phyloP scores from a whole-genome alignment of 2,888 invertebrate genomes.

The Nemotelus pantherinus region DNA sequence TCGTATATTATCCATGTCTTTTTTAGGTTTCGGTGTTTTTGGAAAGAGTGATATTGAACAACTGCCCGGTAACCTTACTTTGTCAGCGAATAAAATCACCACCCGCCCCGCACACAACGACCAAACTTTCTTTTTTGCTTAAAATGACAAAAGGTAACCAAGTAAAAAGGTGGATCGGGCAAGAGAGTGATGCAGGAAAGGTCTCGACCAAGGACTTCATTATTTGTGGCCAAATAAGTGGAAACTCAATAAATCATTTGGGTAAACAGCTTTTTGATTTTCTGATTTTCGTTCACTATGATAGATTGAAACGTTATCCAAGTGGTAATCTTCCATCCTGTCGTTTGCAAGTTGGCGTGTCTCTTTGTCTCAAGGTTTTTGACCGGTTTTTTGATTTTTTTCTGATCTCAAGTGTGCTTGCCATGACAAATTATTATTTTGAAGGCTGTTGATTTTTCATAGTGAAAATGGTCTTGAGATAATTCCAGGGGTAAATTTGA shows the following conservation, averaged over 20 bases:
- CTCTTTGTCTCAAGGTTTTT: slow-evolving; percentile 3
- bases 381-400: slow-evolving; percentile 6
- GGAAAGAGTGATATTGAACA: neutral
- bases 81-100: too few relatives aligned
- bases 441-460: slow-evolving; percentile 26
- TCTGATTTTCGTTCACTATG: slow-evolving; percentile 27
- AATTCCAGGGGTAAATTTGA: too few relatives aligned
- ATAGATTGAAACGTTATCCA: slow-evolving; percentile 41
- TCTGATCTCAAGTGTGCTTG: slow-evolving; percentile 17
- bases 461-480: neutral
- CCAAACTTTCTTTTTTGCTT: neutral
- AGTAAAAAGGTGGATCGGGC: slow-evolving; percentile 20
- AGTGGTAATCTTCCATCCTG: slow-evolving; percentile 17
- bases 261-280: slow-evolving; percentile 45
- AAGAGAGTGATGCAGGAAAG: neutral
- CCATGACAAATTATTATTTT: slow-evolving; percentile 38
- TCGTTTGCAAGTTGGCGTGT: slow-evolving; percentile 4
- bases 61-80: neutral
- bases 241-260: slow-evolving; percentile 47
- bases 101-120: neutral
- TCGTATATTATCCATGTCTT: slow-evolving; percentile 4
- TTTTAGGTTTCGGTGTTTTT: neutral
- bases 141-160: neutral
- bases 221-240: slow-evolving; percentile 47
- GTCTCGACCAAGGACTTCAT: slow-evolving; percentile 41